Evolutionary conservation across 1,140 invertebrate species (phyloP), one percentile per base, ranked within the genome.

Genomic region (Panulirus ornatus): DNA sequence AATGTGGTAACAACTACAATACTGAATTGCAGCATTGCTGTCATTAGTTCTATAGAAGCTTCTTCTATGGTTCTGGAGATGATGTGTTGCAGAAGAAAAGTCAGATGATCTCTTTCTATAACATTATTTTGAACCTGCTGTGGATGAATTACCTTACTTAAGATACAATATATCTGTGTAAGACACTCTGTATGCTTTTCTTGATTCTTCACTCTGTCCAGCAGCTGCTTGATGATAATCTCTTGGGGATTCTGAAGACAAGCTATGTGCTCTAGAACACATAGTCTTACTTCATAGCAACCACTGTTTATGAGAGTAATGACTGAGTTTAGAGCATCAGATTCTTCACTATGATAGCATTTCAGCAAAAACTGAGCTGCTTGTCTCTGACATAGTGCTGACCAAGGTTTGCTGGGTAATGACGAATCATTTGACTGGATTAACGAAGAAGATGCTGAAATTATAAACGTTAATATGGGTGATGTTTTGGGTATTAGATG

Each of bases 351-450:
- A 11, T 36, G 40, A 42, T 42, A 71, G 63, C 47, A 40, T 0
- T 36, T 11, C 16, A 89, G 30, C 3, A 89, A 14, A 73, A 83
- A 75, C n/a, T 38, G 51, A 54, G 79, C 42, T 51, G 88, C 88
- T 73, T 83, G 70, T 44, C 70, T 89, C 88, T 89, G 66, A 44
- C 88, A 89, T 2, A 89, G 47, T 38, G 88, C 36, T 58, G 76
- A 82, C 88, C 88, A 89, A 40, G 88, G 88, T 36, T 51, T 71
- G n/a, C 47, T 58, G 5, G 6, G 27, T 14, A 71, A 30, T 27
- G 16, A 9, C n/a, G 22, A 30, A 75, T 58, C 71, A 75, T 82
- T 75, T 54, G 40, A 34, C 9, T 54, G 58, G 40, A 89, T 73
- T 40, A 89, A n/a, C 22, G 71, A 71, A 42, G 54, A 27, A n/a